Evolutionary conservation across 1,140 invertebrate genomes (phyloP), one percentile per base, ranked within the genome.

Genomic region (Aphaenogaster rudis): DNA sequence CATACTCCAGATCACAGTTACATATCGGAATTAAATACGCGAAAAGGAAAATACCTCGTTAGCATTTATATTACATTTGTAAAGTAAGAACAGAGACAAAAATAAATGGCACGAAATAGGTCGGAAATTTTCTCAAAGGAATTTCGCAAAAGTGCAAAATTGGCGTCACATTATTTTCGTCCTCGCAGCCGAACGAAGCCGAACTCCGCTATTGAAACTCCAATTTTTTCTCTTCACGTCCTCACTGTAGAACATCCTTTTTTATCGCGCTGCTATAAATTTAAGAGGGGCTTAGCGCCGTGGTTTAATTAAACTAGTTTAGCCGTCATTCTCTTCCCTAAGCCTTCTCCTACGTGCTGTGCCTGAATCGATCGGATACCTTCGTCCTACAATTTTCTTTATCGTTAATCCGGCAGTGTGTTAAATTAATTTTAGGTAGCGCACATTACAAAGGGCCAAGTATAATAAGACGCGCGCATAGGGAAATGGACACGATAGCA

Each of bases 281-380:
- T 91, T 90, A 88, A 50, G 67, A 79, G 80, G 82, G 86, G 87
- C 91, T 93, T 91, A 90, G 80, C 77, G 85, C 85, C 69, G 89
- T 88, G 92, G 91, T 93, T 93, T 93, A 93, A 93, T 93, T 93
- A 93, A 93, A 93, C 92, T 89, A 88, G 90, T 88, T 91, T 88
- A 89, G 84, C 80, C 89, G 84, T 91, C 91, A 88, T 80, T 86
- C 66, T 81, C 57, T 86, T 71, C 74, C 59, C 82, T 86, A 66
- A 63, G 79, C 57, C 88, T 90, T 72, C 79, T 87, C n/a, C 52
- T 79, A 69, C 63, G 61, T 50, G 52, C 54, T 54, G 36, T 57
- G 45, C 42, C 50, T 33, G 57, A 81, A 91, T 91, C 88, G 86
- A 91, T 90, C 48, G 74, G 50, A 67, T 63, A 45, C 36, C 42